Percentiles rank a stretch among this genome's conserved stretches.
These are phyloP conservation scores for Leptogaster cylindrica DNA, from an alignment of 2,888 invertebrate species.

Conservation along the genomic window DNA sequence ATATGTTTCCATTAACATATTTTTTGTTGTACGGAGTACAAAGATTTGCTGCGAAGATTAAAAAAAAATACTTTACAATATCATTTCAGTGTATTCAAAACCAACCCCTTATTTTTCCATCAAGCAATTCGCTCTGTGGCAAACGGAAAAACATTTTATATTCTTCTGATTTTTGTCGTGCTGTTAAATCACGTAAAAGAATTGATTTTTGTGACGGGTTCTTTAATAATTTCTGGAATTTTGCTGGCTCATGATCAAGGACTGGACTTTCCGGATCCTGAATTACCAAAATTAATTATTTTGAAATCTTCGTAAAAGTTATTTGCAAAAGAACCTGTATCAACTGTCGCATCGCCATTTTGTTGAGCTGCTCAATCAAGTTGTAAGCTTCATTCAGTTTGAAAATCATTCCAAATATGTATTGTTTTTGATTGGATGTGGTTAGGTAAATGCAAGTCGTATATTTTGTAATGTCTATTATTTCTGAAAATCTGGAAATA, in stretches of 20 bases:
- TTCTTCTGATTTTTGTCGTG: constrained; percentile 90
- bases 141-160: constrained; percentile 85
- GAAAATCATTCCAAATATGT: constrained; percentile 91
- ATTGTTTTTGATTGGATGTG: constrained; percentile 80
- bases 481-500: constrained; percentile 76
- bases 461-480: constrained; percentile 77
- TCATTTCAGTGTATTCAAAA: background rate
- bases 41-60: constrained; percentile 64
- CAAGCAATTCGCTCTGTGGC: constrained; percentile 88
- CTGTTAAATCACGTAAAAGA: constrained; percentile 93
- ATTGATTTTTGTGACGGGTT: constrained; percentile 92
- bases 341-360: constrained; percentile 92
- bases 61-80: constrained; percentile 3
- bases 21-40: constrained; percentile 96
- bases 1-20: constrained; percentile 86
- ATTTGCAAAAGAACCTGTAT: constrained; percentile 57
- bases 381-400: constrained; percentile 88
- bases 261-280: constrained; percentile 89
- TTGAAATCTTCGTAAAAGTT: background rate
- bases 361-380: constrained; percentile 93
- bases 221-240: constrained; percentile 82
- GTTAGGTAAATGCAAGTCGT: constrained; percentile 83
- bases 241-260: constrained; percentile 83
- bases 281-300: constrained; percentile 52
- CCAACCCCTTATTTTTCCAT: constrained; percentile 87